Conservation (phyloP, 2,888 invertebrate species). For the Thyatira batis region DNA sequence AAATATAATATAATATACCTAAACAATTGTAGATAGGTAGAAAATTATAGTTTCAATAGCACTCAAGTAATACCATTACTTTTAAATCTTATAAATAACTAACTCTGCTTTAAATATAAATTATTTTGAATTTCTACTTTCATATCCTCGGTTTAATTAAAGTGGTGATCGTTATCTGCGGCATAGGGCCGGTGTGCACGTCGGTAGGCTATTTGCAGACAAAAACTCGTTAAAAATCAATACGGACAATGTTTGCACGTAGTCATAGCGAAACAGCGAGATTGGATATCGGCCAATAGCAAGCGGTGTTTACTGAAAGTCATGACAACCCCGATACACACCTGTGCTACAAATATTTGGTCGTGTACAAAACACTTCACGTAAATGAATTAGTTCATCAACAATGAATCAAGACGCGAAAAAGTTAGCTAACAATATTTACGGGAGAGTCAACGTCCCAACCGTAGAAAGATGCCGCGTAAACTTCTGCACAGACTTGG, state of each 20-base stretch:
- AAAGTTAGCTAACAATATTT: constrained; percentile 63
- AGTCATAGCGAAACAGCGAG: constrained; percentile 62
- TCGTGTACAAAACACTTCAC: constrained; percentile 38
- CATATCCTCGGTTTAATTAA: too few relatives aligned
- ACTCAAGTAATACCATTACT: too few relatives aligned
- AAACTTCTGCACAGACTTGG: constrained; percentile 59
- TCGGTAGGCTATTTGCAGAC: background rate
- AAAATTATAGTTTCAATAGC: background rate
- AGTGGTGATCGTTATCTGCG: background rate
- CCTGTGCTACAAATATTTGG: constrained; percentile 52
- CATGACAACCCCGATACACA: constrained; percentile 54
- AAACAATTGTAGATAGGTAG: background rate
- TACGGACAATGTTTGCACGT: constrained; percentile 61
- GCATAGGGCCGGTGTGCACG: background rate
- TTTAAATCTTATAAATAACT: too few relatives aligned
- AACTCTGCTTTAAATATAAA: too few relatives aligned
- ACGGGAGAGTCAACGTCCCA: constrained; percentile 70
- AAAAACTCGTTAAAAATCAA: constrained; percentile 60
- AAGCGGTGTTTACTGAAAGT: constrained; percentile 49
- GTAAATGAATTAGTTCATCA: constrained; percentile 3
- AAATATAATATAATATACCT: background rate
- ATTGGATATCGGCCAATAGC: constrained; percentile 57
- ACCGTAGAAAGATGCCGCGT: constrained; percentile 75
- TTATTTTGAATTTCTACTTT: too few relatives aligned
- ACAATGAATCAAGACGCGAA: constrained; percentile 63